Evolutionary conservation across 1,140 invertebrate genomes (phyloP).

Genomic region (Pomacea maculata): DNA sequence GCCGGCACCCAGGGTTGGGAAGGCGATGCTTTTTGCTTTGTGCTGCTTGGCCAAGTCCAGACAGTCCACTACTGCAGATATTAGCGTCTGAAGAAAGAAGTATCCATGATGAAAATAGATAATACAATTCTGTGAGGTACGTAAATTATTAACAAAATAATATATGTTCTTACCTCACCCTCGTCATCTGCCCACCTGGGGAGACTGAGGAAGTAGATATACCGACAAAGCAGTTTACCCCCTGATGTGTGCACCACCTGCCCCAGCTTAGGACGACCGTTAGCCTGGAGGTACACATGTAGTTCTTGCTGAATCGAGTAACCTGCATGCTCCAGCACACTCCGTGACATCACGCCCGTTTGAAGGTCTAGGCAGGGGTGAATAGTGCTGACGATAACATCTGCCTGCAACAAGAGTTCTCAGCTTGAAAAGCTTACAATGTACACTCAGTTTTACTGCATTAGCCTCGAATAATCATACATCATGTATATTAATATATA

Average conservation of each 20-base stretch:
- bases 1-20: no score
- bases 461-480: no score
- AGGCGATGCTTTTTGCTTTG: no score
- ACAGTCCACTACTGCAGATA: no score
- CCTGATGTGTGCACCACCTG: slow-evolving; percentile 34
- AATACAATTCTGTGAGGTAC: no score
- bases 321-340: slow-evolving; percentile 30
- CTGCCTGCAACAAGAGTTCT: slow-evolving; percentile 31
- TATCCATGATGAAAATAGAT: no score
- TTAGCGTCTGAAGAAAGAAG: no score
- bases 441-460: no score
- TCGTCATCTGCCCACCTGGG: slow-evolving; percentile 26
- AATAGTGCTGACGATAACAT: slow-evolving; percentile 42
- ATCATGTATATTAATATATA: no score
- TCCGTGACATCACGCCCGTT: slow-evolving; percentile 34
- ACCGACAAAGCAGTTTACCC: slow-evolving; percentile 36
- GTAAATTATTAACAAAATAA: no score
- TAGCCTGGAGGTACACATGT: background rate
- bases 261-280: slow-evolving; percentile 22
- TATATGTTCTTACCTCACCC: slow-evolving; percentile 1
- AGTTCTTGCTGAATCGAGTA: slow-evolving; percentile 30
- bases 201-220: slow-evolving; percentile 37
- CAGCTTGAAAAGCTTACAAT: no score
- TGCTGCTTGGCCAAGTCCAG: no score
- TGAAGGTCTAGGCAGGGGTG: slow-evolving; percentile 29